Conservation (phyloP, 2,888 invertebrate species). For the Papilio demoleus region DNA sequence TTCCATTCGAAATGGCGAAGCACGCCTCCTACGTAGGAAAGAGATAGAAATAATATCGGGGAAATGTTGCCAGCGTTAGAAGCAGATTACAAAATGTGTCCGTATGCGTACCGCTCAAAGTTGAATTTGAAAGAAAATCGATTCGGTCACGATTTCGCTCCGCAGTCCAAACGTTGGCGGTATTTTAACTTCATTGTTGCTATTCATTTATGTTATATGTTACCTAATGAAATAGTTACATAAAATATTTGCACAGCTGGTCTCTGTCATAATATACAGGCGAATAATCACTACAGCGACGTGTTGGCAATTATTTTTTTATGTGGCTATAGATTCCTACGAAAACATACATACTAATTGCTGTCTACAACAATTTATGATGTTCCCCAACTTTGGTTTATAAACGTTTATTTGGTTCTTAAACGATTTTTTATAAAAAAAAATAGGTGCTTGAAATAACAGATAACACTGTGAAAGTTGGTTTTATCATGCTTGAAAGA, state of each 20-base stretch:
- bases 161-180: conserved; percentile 67
- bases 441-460: too few relatives aligned
- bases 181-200: conserved; percentile 73
- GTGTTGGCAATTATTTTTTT: conserved; percentile 15
- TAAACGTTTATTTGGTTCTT: too few relatives aligned
- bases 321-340: background rate
- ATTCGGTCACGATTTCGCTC: conserved; percentile 71
- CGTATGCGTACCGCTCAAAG: conserved; percentile 58
- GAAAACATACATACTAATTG: background rate
- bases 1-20: conserved; percentile 75
- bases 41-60: conserved; percentile 75
- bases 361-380: too few relatives aligned
- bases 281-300: conserved; percentile 28
- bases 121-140: conserved; percentile 53
- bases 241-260: conserved; percentile 58
- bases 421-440: too few relatives aligned
- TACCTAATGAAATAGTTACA: conserved; percentile 53
- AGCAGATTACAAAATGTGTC: conserved; percentile 64
- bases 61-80: conserved; percentile 67
- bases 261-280: conserved; percentile 40
- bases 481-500: too few relatives aligned
- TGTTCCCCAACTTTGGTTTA: too few relatives aligned
- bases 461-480: too few relatives aligned
- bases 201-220: conserved; percentile 55
- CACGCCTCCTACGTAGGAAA: conserved; percentile 76